A percentile compares a stretch with the other conserved stretches of the same genome.
These are phyloP conservation scores for Polia nebulosa DNA, from an alignment of 2,888 invertebrate species.

Conservation along the genomic window DNA sequence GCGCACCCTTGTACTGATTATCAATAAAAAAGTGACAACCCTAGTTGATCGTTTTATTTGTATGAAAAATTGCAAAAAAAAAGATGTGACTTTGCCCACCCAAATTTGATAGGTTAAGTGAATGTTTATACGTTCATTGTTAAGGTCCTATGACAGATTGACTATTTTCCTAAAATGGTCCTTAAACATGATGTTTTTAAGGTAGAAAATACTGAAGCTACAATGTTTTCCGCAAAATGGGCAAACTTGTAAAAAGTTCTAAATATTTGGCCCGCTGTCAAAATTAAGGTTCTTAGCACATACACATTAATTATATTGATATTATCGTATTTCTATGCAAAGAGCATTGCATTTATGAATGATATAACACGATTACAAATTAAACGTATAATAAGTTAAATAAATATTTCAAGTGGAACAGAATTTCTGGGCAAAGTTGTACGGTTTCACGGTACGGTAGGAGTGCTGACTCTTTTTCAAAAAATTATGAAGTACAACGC, in stretches of 20 bases:
- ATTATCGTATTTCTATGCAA: too few relatives aligned
- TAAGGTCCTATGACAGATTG: background rate
- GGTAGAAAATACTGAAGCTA: background rate
- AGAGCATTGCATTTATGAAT: too few relatives aligned
- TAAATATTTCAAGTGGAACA: too few relatives aligned
- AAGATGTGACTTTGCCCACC: background rate
- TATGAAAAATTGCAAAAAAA: background rate
- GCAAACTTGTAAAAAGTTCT: background rate
- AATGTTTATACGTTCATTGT: background rate
- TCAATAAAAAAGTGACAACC: too few relatives aligned
- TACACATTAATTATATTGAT: background rate
- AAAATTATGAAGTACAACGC: constrained; percentile 44
- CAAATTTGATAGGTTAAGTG: background rate
- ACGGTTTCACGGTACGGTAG: background rate
- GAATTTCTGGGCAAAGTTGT: too few relatives aligned
- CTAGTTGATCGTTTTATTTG: background rate
- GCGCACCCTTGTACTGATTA: background rate
- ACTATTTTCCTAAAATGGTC: background rate
- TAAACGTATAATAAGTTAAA: too few relatives aligned
- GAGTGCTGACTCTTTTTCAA: constrained; percentile 53
- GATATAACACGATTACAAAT: too few relatives aligned
- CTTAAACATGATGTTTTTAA: background rate
- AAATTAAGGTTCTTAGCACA: background rate
- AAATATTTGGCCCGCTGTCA: background rate
- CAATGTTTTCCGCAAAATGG: background rate